These are phyloP conservation scores for Gymnorhina tibicen DNA, from an alignment of 2,113 vertebrate genomes.

Conservation along the genomic window DNA sequence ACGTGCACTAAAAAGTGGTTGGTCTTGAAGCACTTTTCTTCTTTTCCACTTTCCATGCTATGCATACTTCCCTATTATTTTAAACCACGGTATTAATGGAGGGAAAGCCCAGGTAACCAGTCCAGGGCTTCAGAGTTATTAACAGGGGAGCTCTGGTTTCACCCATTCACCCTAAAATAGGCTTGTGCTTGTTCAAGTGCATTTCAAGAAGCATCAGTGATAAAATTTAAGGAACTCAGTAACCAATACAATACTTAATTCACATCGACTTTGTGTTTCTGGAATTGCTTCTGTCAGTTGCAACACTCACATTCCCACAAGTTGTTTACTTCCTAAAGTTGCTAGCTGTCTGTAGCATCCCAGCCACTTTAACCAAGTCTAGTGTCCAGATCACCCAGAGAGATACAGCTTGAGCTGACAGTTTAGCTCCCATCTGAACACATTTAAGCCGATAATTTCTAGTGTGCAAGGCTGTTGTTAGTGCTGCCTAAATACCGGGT, in stretches of 20 bases:
- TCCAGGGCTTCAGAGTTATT: background rate
- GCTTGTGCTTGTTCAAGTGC: background rate
- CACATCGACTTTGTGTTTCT: background rate
- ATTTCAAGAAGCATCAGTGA: background rate
- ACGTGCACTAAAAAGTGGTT: slow-evolving; percentile 7
- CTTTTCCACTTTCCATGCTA: background rate
- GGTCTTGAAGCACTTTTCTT: slow-evolving; percentile 34
- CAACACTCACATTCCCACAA: background rate
- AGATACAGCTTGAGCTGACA: background rate
- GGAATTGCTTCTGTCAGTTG: background rate
- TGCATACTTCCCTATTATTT: slow-evolving; percentile 16
- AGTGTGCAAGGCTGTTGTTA: background rate
- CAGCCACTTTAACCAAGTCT: background rate
- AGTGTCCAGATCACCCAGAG: background rate
- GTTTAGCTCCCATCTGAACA: background rate
- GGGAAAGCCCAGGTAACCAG: background rate
- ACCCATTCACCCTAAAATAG: background rate
- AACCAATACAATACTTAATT: background rate
- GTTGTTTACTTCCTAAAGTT: background rate
- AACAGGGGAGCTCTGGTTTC: background rate
- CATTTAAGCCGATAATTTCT: background rate
- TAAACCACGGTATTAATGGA: background rate
- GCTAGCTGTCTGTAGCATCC: background rate
- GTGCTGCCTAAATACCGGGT: background rate
- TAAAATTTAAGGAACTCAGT: background rate